Percentiles rank a stretch among this genome's conserved stretches.
These are phyloP conservation scores for Setophaga petechia DNA, from an alignment of 2,113 vertebrate genomes.

Conservation along the genomic window DNA sequence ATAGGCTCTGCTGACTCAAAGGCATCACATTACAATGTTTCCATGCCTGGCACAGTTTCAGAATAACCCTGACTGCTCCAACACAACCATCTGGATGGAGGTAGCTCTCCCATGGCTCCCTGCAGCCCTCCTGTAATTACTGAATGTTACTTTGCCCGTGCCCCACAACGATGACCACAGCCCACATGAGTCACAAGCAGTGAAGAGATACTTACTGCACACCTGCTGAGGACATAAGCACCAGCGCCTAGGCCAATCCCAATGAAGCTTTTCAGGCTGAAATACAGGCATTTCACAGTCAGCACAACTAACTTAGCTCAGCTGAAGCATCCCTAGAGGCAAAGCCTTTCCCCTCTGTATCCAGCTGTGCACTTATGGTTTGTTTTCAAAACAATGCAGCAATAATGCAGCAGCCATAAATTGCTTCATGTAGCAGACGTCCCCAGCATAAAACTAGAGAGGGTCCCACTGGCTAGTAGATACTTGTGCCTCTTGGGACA, in stretches of 20 bases:
- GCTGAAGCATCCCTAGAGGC: not conserved
- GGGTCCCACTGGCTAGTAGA: not conserved
- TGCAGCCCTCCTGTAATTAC: not conserved
- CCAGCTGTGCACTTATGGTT: not conserved
- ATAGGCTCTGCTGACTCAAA: not conserved
- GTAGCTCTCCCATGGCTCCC: not conserved
- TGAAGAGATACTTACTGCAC: constrained; percentile 84
- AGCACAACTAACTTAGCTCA: not conserved
- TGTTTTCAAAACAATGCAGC: not conserved
- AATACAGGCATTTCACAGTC: constrained; percentile 31
- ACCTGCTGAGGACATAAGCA: constrained; percentile 88
- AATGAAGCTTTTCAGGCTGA: constrained; percentile 90
- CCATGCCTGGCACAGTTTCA: not conserved
- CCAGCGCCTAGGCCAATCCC: constrained; percentile 91
- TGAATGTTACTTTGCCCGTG: not conserved
- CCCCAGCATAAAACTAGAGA: not conserved
- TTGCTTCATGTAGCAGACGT: not conserved
- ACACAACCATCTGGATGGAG: not conserved
- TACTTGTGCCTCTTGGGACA: not conserved
- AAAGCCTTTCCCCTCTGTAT: not conserved
- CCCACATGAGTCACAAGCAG: not conserved
- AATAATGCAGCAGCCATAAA: not conserved
- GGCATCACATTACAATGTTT: not conserved
- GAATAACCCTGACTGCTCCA: not conserved
- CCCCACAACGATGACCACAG: not conserved